Base-by-base conservation (phyloP, 1,140 invertebrate species). In the Drosophila truncata region DNA sequence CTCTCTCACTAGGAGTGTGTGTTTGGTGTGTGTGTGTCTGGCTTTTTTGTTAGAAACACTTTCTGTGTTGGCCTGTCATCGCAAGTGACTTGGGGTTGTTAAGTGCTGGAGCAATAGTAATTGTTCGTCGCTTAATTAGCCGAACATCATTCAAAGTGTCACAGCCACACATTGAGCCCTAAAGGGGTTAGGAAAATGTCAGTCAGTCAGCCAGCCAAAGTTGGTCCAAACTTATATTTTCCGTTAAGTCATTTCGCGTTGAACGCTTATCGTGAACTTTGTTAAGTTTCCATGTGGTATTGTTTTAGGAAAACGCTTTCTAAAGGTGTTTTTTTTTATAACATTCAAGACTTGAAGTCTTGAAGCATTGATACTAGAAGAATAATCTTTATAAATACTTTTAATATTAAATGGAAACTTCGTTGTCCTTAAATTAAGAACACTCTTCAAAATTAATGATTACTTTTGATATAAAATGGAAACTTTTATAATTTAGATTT, bases 121-220 rank as follows among this genome's bases (percentile, higher is more conserved):
- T 85, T 78, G 76, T 73, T 80, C 55, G 77, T 42, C 65, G 77
- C 65, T 84, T 90, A 88, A 88, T 88, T 88, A 88, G 47, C 78
- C 85, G 55, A 80, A 81, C 78, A 90, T 88, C 85, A 75, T 59
- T 90, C 85, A 87, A 83, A 83, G 69, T 88, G 84, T 88, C 84
- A 59, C 67, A 65, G 61, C 18, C 50, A 75, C 20, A 46, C 78
- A 78, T 69, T 65, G 18, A 33, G 50, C 50, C 18, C 50, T 9
- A 14, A 88, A 87, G 55, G 66, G 29, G 69, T 88, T 87, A 69
- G 52, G 31, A 23, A 41, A 55, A 31, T 44, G 55, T 50, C 59
- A 66, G 25, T 50, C 59, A 66, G 25, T 55, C 23, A 46, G 55
- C 39, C 54, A 63, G 25, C 33, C 18, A 46, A 49, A 59, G 33